A percentile compares a stretch with the other conserved stretches of the same genome.
Evolutionary conservation across 2,113 vertebrate genomes (phyloP).

Genomic region (Microtus ochrogaster): DNA sequence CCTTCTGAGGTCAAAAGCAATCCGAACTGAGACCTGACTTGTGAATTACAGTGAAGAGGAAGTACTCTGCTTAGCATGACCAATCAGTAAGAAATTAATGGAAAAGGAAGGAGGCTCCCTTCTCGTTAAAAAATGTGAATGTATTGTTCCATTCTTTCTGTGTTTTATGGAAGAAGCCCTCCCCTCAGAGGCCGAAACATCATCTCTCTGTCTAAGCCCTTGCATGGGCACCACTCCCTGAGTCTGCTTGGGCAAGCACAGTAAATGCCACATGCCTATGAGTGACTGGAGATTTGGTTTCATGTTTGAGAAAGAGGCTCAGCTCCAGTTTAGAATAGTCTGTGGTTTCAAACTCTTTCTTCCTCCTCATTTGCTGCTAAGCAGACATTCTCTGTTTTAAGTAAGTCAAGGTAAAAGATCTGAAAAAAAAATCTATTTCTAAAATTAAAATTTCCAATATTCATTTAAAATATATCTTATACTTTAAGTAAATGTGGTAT

Average conservation of each 20-base stretch:
- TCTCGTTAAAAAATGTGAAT: background rate
- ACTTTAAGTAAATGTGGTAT: background rate
- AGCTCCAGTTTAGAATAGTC: background rate
- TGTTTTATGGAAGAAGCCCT: background rate
- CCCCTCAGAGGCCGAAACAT: too few species aligned
- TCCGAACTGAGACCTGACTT: background rate
- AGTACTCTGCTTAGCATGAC: background rate
- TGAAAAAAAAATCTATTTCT: background rate
- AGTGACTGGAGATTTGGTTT: too few species aligned
- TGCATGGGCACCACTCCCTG: background rate
- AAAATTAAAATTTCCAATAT: conserved; percentile 28
- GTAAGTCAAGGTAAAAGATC: background rate
- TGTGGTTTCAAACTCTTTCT: background rate
- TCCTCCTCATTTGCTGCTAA: background rate
- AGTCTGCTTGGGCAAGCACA: background rate
- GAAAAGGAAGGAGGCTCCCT: background rate
- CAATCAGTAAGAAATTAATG: background rate
- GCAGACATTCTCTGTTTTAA: background rate
- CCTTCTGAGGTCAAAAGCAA: background rate
- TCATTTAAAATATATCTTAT: background rate
- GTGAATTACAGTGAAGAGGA: background rate
- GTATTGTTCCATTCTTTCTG: background rate
- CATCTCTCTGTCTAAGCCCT: background rate
- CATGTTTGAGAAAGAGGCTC: background rate
- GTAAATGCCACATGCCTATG: rapidly evolving